Evolutionary conservation across 2,888 invertebrate species (phyloP).

Genomic region (Xylota segnis): DNA sequence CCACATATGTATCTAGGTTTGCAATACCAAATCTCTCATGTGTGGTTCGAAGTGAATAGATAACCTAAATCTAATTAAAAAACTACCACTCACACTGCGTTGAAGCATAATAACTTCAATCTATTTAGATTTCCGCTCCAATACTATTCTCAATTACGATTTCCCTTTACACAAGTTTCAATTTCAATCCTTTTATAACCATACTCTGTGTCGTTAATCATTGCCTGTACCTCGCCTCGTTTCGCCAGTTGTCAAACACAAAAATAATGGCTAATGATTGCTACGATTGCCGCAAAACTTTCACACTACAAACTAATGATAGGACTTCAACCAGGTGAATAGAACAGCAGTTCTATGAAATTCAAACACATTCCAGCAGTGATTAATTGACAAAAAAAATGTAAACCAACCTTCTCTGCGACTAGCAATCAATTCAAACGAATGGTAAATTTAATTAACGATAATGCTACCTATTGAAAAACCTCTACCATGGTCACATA

Average conservation of each 20-base stretch:
- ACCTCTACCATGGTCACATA: conserved; percentile 46
- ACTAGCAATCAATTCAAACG: conserved; percentile 23
- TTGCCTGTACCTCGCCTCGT: conserved; percentile 16
- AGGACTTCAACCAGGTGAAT: conserved; percentile 42
- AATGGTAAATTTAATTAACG: conserved; percentile 65
- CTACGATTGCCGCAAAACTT: conserved; percentile 23
- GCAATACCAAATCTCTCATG: too few species aligned
- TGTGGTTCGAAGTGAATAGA: neutral
- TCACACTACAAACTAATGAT: conserved; percentile 51
- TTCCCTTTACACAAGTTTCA: neutral
- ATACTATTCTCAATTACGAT: conserved; percentile 12
- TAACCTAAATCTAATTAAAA: neutral
- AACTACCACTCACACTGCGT: too few species aligned
- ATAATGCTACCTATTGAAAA: conserved; percentile 41
- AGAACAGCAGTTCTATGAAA: conserved; percentile 31
- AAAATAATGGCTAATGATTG: conserved; percentile 66
- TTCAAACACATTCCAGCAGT: conserved; percentile 45
- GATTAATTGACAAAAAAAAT: conserved; percentile 62
- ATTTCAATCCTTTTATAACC: conserved; percentile 20
- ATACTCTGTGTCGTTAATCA: conserved; percentile 45
- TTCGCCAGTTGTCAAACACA: conserved; percentile 53
- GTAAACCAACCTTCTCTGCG: neutral
- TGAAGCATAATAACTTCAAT: neutral
- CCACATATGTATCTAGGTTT: too few species aligned
- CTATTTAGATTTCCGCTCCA: conserved; percentile 20